Evolutionary conservation across 2,797 vertebrate species (phyloP), one percentile per base, ranked within the genome.

Genomic region (Stomatorhinus walkeri): DNA sequence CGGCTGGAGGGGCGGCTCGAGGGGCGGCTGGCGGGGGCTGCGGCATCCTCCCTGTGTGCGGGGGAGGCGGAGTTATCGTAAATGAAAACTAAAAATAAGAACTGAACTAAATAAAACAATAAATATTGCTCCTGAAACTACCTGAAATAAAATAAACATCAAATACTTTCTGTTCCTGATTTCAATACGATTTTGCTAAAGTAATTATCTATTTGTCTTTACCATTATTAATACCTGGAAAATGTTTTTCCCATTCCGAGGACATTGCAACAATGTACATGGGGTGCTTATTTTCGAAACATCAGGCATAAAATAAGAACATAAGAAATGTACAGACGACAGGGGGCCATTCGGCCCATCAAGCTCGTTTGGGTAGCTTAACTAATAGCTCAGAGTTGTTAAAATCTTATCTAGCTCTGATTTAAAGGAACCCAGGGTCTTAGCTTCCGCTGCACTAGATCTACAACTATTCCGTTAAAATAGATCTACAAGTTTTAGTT

Each of bases 21-120:
- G 0, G 96, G 96, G 24, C 92, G 93, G 12, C 49, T 51, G 49
- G 49, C 94, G 0, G 96, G 96, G 22, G 96, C 94, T 0, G 3
- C 52, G 24, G 5, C 92, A 7, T 97, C 96, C 93, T 96, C 96
- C 89, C 96, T 97, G 91, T 22, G 19, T 32, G 68, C 4, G 1
- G 22, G 22, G 16, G 2, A 16, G 36, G 19, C 28, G 88, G 10
- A 8, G 12, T 83, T 83, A 40, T n/a, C 16, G 1, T 46, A 19
- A 7, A 76, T 36, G 3, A 76, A 76, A 5, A 76, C 28, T 76
- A 76, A 28, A 22, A 59, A 7, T 59, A 59, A 22, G 19, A 7
- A n/a, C 54, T 56, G 54, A 61, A 61, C 56, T 61, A 61, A 61
- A 24, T 22, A 64, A 64, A 64, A 64, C 61, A 28, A 24, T 64